Evolutionary conservation across 2,797 vertebrate genomes (phyloP).

Genomic region (Ptychobarbus kaznakovi): DNA sequence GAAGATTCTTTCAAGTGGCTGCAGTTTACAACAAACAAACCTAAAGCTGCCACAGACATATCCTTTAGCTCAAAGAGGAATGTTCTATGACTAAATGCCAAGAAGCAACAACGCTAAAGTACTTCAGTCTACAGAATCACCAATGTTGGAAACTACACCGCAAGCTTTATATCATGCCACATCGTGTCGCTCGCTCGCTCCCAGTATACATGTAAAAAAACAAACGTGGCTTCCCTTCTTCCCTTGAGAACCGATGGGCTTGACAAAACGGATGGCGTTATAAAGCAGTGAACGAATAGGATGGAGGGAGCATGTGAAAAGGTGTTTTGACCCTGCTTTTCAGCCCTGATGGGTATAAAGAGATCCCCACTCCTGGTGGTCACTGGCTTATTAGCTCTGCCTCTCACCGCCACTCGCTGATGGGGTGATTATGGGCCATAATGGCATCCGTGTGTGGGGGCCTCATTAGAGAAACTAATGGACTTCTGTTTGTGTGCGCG

Average conservation of each 20-base stretch:
- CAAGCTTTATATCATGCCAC: slow-evolving; percentile 1
- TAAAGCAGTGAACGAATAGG: slow-evolving; percentile 15
- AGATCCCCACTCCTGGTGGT: slow-evolving; percentile 37
- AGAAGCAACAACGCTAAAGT: background rate
- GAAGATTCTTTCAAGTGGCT: background rate
- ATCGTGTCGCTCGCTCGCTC: background rate
- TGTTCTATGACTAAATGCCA: background rate
- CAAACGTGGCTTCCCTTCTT: background rate
- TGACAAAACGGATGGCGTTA: slow-evolving; percentile 25
- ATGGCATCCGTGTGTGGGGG: slow-evolving; percentile 18
- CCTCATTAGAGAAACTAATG: slow-evolving; percentile 54
- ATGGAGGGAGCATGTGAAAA: slow-evolving; percentile 37
- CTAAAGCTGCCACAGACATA: background rate
- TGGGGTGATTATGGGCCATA: slow-evolving; percentile 51
- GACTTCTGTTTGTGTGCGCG: slow-evolving; percentile 17
- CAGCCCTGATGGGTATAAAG: slow-evolving; percentile 33
- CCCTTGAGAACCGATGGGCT: background rate
- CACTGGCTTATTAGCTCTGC: slow-evolving; percentile 48
- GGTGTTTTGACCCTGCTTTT: slow-evolving; percentile 44
- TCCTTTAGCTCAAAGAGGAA: background rate
- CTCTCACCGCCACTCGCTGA: slow-evolving; percentile 30
- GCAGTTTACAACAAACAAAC: background rate
- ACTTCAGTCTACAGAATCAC: background rate
- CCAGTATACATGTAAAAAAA: background rate
- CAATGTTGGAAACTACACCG: background rate